Conservation (phyloP, 2,113 vertebrate genomes). For the Lepidothrix coronata region DNA sequence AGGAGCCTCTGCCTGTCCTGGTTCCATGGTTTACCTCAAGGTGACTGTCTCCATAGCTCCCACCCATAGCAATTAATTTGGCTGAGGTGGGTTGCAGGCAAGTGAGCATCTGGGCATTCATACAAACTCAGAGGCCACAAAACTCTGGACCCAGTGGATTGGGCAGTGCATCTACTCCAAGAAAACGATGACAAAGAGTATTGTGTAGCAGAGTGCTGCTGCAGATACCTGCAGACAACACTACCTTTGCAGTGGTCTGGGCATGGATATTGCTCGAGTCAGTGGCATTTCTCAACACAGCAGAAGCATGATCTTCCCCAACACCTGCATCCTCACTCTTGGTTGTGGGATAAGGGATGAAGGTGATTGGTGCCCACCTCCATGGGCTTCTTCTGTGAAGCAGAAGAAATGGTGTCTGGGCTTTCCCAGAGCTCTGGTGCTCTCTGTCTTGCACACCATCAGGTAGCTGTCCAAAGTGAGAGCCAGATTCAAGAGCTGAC, state of each 20-base stretch:
- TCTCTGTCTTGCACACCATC: not conserved
- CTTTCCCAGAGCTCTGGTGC: rapidly evolving
- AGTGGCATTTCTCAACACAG: not conserved
- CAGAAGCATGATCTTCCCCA: not conserved
- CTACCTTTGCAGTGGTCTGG: not conserved
- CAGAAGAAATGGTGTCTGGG: not conserved
- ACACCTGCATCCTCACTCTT: rapidly evolving
- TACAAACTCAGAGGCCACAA: not conserved
- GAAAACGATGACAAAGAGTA: not conserved
- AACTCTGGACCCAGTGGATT: not conserved
- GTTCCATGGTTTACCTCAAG: not conserved
- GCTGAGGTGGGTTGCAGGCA: rapidly evolving
- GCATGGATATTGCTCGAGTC: not conserved
- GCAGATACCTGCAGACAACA: not conserved
- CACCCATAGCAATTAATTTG: not conserved
- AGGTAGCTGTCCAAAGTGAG: not conserved
- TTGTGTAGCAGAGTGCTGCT: not conserved
- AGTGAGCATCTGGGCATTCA: not conserved
- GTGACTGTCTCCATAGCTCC: not conserved
- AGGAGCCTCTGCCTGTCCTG: not conserved
- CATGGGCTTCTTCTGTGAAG: not conserved
- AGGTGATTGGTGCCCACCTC: not conserved
- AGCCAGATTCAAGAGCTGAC: not conserved
- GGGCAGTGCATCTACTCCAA: rapidly evolving
- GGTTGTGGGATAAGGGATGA: not conserved